Percentiles rank a stretch among this genome's conserved stretches.
Evolutionary conservation across 2,113 vertebrate genomes (phyloP).

Genomic region (Tetraodon nigroviridis): DNA sequence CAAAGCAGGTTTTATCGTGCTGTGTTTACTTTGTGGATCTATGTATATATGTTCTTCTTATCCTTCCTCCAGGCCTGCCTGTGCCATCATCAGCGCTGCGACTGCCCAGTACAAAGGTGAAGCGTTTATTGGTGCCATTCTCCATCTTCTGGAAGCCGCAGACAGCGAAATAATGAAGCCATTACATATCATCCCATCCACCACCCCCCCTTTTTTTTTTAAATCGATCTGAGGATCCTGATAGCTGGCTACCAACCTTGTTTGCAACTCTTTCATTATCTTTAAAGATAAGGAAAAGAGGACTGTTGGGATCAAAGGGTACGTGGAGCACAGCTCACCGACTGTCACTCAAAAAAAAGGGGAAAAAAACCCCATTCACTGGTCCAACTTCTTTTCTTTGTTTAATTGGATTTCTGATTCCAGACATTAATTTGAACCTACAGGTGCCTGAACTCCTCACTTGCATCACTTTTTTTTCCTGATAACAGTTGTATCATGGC

Average conservation of each 20-base stretch:
- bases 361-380: background rate
- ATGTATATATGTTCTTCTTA: slow-evolving; percentile 16
- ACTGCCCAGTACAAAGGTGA: slow-evolving; percentile 70
- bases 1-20: background rate
- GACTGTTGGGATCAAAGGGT: slow-evolving; percentile 80
- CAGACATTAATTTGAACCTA: background rate
- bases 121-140: slow-evolving; percentile 63
- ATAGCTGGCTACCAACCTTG: slow-evolving; percentile 80
- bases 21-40: slow-evolving; percentile 12
- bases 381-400: background rate
- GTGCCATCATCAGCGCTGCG: slow-evolving; percentile 42
- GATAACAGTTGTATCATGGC: no score
- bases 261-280: slow-evolving; percentile 73
- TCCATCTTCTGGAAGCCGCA: slow-evolving; percentile 52
- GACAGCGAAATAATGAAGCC: slow-evolving; percentile 49
- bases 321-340: slow-evolving; percentile 64
- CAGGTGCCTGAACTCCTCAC: background rate
- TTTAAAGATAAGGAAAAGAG: slow-evolving; percentile 76
- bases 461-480: no score
- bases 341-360: slow-evolving; percentile 23
- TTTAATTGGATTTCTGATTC: background rate
- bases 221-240: slow-evolving; percentile 56
- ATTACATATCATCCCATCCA: slow-evolving; percentile 39
- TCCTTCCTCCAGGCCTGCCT: slow-evolving; percentile 26
- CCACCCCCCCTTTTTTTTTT: slow-evolving; percentile 6